Conservation (phyloP, 2,888 invertebrate species). For the Caenorhabditis angaria region DNA sequence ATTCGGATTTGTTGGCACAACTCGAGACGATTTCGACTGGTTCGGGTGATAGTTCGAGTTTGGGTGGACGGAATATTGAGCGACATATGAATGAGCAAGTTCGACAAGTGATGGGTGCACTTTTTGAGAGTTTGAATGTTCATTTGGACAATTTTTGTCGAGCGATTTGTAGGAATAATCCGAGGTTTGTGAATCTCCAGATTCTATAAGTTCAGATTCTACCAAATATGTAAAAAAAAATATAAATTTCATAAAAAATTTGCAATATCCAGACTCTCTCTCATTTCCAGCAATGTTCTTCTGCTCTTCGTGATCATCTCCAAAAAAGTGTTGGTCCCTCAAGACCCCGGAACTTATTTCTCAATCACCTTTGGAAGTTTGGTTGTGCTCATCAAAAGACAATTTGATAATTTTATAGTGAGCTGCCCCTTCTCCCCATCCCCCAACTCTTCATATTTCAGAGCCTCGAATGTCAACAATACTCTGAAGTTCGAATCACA, state of each 20-base stretch:
- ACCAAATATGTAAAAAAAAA: neutral
- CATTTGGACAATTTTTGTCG: conserved; percentile 87
- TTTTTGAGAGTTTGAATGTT: conserved; percentile 87
- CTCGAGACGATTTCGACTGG: conserved; percentile 63
- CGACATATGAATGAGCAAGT: conserved; percentile 74
- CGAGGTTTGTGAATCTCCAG: conserved; percentile 21
- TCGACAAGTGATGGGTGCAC: conserved; percentile 82
- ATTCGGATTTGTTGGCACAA: conserved; percentile 74
- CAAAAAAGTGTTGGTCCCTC: conserved; percentile 81
- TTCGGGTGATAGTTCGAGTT: conserved; percentile 55
- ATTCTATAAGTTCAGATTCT: neutral
- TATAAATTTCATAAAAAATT: neutral
- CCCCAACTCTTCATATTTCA: conserved; percentile 24
- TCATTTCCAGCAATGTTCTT: conserved; percentile 83
- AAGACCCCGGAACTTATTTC: conserved; percentile 86
- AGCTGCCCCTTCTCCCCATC: too few relatives aligned
- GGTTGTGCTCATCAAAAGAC: conserved; percentile 86
- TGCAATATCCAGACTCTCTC: conserved; percentile 61
- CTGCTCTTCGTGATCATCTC: conserved; percentile 89
- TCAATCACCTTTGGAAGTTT: conserved; percentile 85
- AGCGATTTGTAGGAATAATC: conserved; percentile 77
- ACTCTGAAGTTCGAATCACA: conserved; percentile 52
- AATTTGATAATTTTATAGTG: conserved; percentile 89
- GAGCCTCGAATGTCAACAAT: conserved; percentile 51
- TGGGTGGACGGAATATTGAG: conserved; percentile 55